These are phyloP conservation scores for roundworm (Caenorhabditis elegans) DNA, from an alignment of 1,140 invertebrate genomes.

Conservation along the genomic window WBcel235 BX284604.4:11284001-11284500, in stretches of 20 bases:
- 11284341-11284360: background rate
- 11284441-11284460: conserved; percentile 6
- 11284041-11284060: background rate
- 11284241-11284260: background rate
- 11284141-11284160: background rate
- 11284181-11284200: conserved; percentile 3
- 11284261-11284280: conserved; percentile 8
- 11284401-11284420: conserved; percentile 1
- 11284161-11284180: conserved; percentile 17
- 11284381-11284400: background rate
- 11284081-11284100: conserved; percentile 14
- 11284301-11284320: background rate
- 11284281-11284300: conserved; percentile 31
- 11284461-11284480: background rate
- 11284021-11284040: too few relatives aligned
- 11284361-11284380: background rate
- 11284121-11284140: background rate
- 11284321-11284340: conserved; percentile 2
- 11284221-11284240: background rate
- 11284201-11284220: conserved; percentile 20
- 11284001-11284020: too few relatives aligned
- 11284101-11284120: background rate
- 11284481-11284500: conserved; percentile 2
- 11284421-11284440: background rate
- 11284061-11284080: background rate